Base-by-base conservation (phyloP, 2,113 vertebrate genomes). In the Scomber japonicus region DNA sequence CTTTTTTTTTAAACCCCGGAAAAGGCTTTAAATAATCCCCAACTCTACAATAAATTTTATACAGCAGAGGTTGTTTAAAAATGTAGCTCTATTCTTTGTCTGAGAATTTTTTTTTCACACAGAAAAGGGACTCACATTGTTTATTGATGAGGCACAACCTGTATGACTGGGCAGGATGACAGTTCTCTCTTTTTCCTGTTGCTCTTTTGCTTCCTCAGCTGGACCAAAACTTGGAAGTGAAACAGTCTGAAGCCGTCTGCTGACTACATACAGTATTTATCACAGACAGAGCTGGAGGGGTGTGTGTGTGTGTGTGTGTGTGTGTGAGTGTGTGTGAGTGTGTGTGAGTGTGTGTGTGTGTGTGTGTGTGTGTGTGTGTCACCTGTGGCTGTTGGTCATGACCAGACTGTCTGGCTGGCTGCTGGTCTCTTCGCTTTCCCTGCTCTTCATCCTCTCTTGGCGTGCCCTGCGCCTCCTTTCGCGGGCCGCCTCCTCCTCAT, bases 401-500 rank as follows among this genome's bases (percentile, higher is more conserved):
- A 96, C 95, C 15, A 93, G 71, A 61, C 93, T 95, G 66, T 97
- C 97, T 0, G 91, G 76, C 81, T 96, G 95, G 66, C 94, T 93
- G 63, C 94, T 77, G 16, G 91, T 69, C 30, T 97, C 97, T 51
- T 97, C 97, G 1, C 94, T 93, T 15, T 97, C 95, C 72, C 83
- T 88, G 87, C 51, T 78, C 81, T 93, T 93, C 87, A 98, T 83
- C 63, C 97, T 95, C 72, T 99, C 98, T 90, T 98, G 97, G 5
- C 98, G 96, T 49, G 97, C 98, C 50, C 97, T 90, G 81, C 98
- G 96, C 68, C 98, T 96, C 30, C 97, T 96, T 80, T 99, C 98
- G 3, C 97, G 94, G 46, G 97, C 97, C 0, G 97, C 97, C 93
- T 99, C 98, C 78, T 99, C 98, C 0, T 99, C 98, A 3, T 99